Evolutionary conservation across 2,888 invertebrate species (phyloP).

Genomic region (Drosophila mimetica): DNA sequence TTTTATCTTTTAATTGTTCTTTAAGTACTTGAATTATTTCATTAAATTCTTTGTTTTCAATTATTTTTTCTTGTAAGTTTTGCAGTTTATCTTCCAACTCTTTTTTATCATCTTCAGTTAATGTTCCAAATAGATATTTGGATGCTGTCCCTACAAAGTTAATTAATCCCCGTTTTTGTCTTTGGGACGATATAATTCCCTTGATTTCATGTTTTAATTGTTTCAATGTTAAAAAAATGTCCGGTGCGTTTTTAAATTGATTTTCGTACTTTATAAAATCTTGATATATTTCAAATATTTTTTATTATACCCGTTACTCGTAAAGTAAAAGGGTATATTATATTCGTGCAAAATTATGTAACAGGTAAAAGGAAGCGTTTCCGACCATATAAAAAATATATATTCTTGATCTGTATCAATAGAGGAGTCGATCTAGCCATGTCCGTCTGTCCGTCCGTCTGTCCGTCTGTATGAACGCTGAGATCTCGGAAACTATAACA

Average conservation of each 20-base stretch:
- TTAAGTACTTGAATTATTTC: background rate
- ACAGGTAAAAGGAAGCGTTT: too few species aligned
- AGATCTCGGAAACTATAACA: too few species aligned
- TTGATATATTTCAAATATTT: background rate
- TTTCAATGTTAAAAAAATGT: background rate
- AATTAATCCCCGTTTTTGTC: too few species aligned
- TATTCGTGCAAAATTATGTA: too few species aligned
- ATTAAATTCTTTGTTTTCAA: background rate
- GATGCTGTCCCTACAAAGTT: background rate
- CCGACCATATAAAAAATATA: too few species aligned
- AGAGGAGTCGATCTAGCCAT: too few species aligned
- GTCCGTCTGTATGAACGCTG: too few species aligned
- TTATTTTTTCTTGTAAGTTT: background rate
- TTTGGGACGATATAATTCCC: background rate
- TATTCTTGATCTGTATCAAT: too few species aligned
- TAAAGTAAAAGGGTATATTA: too few species aligned
- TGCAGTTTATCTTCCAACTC: background rate
- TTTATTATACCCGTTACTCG: too few species aligned
- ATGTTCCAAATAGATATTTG: background rate
- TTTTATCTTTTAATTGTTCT: background rate
- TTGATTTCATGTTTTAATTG: background rate
- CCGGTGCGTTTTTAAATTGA: background rate
- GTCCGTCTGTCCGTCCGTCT: too few species aligned
- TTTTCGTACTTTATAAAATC: background rate
- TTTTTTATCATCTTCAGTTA: constrained; percentile 1